Evolutionary conservation across 2,113 vertebrate genomes (phyloP).

Genomic region (Oenanthe oenanthe): DNA sequence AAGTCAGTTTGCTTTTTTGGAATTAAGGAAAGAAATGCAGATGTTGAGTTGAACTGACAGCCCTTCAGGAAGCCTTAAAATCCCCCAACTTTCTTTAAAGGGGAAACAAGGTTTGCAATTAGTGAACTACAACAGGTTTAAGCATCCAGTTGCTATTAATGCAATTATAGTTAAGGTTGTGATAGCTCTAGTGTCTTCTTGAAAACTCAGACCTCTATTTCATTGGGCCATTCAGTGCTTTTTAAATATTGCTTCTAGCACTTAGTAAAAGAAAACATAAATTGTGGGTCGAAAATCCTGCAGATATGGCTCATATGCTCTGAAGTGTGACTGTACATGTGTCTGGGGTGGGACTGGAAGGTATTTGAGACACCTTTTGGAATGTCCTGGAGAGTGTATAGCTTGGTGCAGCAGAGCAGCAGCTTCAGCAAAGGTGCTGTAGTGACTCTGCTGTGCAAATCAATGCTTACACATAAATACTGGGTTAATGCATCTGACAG

Average conservation of each 20-base stretch:
- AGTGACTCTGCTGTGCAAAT: not conserved
- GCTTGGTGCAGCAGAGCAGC: not conserved
- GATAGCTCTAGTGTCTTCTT: constrained; percentile 6
- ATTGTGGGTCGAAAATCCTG: not conserved
- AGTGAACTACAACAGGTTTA: constrained; percentile 3
- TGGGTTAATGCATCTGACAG: not conserved
- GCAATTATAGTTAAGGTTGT: constrained; percentile 58
- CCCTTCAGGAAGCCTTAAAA: constrained; percentile 63
- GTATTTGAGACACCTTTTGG: not conserved
- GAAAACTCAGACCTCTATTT: not conserved
- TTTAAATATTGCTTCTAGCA: not conserved
- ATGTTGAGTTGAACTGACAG: constrained; percentile 58
- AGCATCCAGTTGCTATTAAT: constrained; percentile 49
- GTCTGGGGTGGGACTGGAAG: not conserved
- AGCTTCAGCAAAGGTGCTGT: not conserved
- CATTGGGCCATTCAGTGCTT: not conserved
- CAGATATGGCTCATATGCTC: not conserved
- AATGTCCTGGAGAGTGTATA: not conserved
- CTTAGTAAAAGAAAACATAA: not conserved
- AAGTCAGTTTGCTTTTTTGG: not conserved
- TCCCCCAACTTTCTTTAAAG: not conserved
- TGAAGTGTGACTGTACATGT: not conserved
- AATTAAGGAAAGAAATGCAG: constrained; percentile 29
- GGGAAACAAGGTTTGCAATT: constrained; percentile 59
- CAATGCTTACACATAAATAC: not conserved